Evolutionary conservation across 2,888 invertebrate species (phyloP).

Genomic region (Volucella inflata): DNA sequence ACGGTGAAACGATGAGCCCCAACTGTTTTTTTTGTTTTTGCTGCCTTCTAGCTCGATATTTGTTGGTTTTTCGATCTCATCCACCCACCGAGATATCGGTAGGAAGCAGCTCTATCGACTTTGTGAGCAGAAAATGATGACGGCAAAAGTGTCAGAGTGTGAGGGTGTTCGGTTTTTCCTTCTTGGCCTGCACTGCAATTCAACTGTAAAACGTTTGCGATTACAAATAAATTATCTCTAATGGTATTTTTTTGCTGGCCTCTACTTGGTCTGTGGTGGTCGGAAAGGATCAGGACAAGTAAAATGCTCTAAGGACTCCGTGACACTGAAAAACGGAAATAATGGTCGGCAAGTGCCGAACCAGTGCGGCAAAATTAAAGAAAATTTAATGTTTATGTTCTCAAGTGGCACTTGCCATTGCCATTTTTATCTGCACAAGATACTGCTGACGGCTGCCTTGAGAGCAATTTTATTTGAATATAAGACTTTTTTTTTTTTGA

Average conservation of each 20-base stretch:
- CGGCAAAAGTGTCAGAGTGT: conserved; percentile 45
- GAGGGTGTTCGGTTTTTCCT: conserved; percentile 22
- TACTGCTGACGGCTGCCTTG: conserved; percentile 56
- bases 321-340: conserved; percentile 74
- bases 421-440: conserved; percentile 67
- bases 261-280: conserved; percentile 27
- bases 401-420: conserved; percentile 65
- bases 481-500: conserved; percentile 12
- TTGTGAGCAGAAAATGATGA: conserved; percentile 49
- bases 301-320: conserved; percentile 64
- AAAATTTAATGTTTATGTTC: conserved; percentile 73
- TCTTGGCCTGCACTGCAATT: conserved; percentile 67
- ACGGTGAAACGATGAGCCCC: conserved; percentile 65
- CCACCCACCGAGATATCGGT: conserved; percentile 11
- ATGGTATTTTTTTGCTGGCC: conserved; percentile 78
- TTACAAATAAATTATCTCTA: conserved; percentile 84
- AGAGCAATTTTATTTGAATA: conserved; percentile 54
- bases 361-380: conserved; percentile 65
- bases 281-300: conserved; percentile 55
- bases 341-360: conserved; percentile 66
- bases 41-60: conserved; percentile 44
- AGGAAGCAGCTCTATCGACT: too few relatives aligned
- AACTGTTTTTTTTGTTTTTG: conserved; percentile 26
- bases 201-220: conserved; percentile 80
- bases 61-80: conserved; percentile 50